Evolutionary conservation across 1,140 invertebrate genomes (phyloP).

Genomic region (Hestina assimilis): DNA sequence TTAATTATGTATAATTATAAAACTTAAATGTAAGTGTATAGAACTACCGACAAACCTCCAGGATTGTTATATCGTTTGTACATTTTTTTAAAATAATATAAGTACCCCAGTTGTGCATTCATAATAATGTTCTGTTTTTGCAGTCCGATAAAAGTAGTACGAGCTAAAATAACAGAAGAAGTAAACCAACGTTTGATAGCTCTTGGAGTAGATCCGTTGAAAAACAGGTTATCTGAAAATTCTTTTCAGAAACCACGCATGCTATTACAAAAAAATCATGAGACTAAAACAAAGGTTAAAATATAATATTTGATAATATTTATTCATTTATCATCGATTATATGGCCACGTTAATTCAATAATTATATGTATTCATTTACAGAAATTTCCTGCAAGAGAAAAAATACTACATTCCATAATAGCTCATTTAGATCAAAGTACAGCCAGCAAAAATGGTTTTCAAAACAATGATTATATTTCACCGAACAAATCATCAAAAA

Average conservation of each 20-base stretch:
- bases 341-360: background rate
- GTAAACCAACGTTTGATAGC: slow-evolving; percentile 74
- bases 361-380: slow-evolving; percentile 33
- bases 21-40: too few relatives aligned
- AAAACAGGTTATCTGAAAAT: slow-evolving; percentile 71
- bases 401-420: slow-evolving; percentile 75
- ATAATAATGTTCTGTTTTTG: too few relatives aligned
- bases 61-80: too few relatives aligned
- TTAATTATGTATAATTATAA: too few relatives aligned
- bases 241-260: slow-evolving; percentile 76
- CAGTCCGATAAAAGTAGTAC: slow-evolving; percentile 61
- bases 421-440: slow-evolving; percentile 68
- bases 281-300: slow-evolving; percentile 74
- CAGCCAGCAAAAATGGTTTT: slow-evolving; percentile 31
- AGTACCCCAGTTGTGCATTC: too few relatives aligned
- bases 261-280: slow-evolving; percentile 76
- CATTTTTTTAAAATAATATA: too few relatives aligned
- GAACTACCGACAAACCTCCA: too few relatives aligned
- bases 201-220: slow-evolving; percentile 80
- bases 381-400: slow-evolving; percentile 76
- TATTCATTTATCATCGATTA: background rate
- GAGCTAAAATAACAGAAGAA: slow-evolving; percentile 69
- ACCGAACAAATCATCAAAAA: slow-evolving; percentile 44
- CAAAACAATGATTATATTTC: slow-evolving; percentile 35
- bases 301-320: background rate